Evolutionary conservation across 2,113 vertebrate species (phyloP).

Genomic region (Xyliphius kryptos): DNA sequence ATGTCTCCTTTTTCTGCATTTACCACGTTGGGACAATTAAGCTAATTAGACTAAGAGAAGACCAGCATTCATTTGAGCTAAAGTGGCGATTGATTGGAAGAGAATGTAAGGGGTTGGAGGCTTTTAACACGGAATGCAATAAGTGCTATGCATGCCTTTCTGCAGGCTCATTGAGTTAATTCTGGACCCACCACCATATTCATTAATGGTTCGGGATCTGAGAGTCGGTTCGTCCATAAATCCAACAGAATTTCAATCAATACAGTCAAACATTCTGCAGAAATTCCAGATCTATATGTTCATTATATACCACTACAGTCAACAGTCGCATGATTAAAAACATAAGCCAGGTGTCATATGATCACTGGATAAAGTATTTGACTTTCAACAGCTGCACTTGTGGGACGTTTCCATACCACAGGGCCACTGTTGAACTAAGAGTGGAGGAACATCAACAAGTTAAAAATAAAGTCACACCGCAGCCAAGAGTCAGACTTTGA

Average conservation of each 20-base stretch:
- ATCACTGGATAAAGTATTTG: too few relatives aligned
- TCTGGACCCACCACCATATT: slow-evolving; percentile 23
- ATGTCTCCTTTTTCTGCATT: slow-evolving; percentile 40
- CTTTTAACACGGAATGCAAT: slow-evolving; percentile 43
- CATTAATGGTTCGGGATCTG: slow-evolving; percentile 27
- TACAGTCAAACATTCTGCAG: too few relatives aligned
- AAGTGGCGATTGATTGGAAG: slow-evolving; percentile 43
- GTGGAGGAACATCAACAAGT: too few relatives aligned
- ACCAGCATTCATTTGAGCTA: slow-evolving; percentile 46
- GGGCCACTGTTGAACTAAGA: too few relatives aligned
- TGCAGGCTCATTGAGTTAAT: slow-evolving; percentile 27
- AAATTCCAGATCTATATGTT: too few relatives aligned
- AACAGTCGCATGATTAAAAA: too few relatives aligned
- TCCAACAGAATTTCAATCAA: slow-evolving; percentile 28
- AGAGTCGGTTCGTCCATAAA: slow-evolving; percentile 10
- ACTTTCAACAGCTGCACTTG: too few relatives aligned
- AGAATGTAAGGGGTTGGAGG: slow-evolving; percentile 41
- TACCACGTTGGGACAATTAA: slow-evolving; percentile 49
- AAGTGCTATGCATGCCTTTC: slow-evolving; percentile 34
- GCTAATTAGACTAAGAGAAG: slow-evolving; percentile 49
- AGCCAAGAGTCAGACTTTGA: too few relatives aligned
- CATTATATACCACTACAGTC: too few relatives aligned
- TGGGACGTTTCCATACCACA: too few relatives aligned
- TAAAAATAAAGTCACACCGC: too few relatives aligned
- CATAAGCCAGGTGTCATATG: too few relatives aligned